Conservation (phyloP, 1,140 invertebrate genomes). For the Drosophila fuyamai region DNA sequence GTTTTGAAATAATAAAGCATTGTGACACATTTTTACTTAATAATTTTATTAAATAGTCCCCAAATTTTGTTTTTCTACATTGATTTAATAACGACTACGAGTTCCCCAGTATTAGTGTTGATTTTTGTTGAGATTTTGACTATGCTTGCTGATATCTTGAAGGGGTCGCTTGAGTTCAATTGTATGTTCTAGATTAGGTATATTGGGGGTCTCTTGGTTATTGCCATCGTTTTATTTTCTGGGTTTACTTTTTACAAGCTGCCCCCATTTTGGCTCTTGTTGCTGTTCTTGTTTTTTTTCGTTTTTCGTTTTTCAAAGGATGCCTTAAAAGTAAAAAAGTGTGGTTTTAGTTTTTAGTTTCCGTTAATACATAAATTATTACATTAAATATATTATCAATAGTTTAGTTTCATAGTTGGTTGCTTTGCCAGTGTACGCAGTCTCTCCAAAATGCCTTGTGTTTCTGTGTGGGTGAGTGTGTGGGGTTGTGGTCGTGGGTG, state of each 20-base stretch:
- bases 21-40: slow-evolving; percentile 36
- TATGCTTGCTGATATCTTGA: slow-evolving; percentile 40
- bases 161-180: slow-evolving; percentile 27
- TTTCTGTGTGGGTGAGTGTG: slow-evolving; percentile 45
- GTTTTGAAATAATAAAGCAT: slow-evolving; percentile 2
- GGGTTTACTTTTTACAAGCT: slow-evolving; percentile 36
- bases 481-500: slow-evolving; percentile 9
- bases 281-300: slow-evolving; percentile 16
- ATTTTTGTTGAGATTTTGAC: slow-evolving; percentile 37
- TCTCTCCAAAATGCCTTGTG: slow-evolving; percentile 71
- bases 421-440: slow-evolving; percentile 74
- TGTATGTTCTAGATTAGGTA: slow-evolving; percentile 38
- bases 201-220: slow-evolving; percentile 52
- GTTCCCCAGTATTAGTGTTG: slow-evolving; percentile 50
- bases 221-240: slow-evolving; percentile 33
- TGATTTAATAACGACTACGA: slow-evolving; percentile 56
- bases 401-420: slow-evolving; percentile 78
- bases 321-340: slow-evolving; percentile 62
- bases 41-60: slow-evolving; percentile 66
- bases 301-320: slow-evolving; percentile 30
- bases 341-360: slow-evolving; percentile 67
- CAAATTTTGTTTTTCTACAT: slow-evolving; percentile 53
- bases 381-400: slow-evolving; percentile 79
- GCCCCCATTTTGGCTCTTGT: slow-evolving; percentile 48
- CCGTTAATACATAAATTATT: slow-evolving; percentile 81